Evolutionary conservation across 2,113 vertebrate species (phyloP).

Genomic region (Chionomys nivalis): DNA sequence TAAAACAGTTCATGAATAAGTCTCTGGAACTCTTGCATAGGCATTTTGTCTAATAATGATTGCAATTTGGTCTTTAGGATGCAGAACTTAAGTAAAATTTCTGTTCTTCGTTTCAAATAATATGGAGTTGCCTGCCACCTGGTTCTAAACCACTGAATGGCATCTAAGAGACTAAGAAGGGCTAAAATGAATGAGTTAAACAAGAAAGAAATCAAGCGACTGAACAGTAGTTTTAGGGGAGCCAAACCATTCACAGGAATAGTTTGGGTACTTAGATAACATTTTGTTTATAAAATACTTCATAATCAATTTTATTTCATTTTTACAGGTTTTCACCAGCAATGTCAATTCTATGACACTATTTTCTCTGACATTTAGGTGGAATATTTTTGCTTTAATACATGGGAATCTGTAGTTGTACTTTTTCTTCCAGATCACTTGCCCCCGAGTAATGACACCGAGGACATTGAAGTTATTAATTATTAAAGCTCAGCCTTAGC

Average conservation of each 20-base stretch:
- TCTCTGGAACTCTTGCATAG: slow-evolving; percentile 52
- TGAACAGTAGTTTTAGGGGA: slow-evolving; percentile 20
- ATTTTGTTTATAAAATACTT: slow-evolving; percentile 66
- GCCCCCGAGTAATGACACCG: background rate
- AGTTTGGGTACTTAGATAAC: slow-evolving; percentile 52
- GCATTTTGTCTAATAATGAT: background rate
- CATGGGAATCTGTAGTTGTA: background rate
- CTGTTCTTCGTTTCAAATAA: slow-evolving; percentile 30
- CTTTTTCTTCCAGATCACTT: background rate
- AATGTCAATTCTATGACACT: slow-evolving; percentile 53
- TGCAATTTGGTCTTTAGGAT: slow-evolving; percentile 61
- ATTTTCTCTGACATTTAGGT: slow-evolving; percentile 50
- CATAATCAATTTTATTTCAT: slow-evolving; percentile 58
- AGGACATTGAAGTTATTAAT: background rate
- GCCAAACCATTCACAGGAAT: slow-evolving; percentile 60
- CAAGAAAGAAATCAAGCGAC: slow-evolving; percentile 34
- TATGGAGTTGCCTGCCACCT: slow-evolving; percentile 30
- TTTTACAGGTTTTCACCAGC: slow-evolving; percentile 33
- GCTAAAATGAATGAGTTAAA: background rate
- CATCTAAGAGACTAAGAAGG: slow-evolving; percentile 41
- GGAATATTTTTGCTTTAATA: slow-evolving; percentile 50
- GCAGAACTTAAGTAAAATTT: slow-evolving; percentile 57
- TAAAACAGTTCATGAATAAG: background rate
- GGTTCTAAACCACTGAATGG: slow-evolving; percentile 47
- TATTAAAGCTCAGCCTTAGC: background rate